Base-by-base conservation (phyloP, 2,113 vertebrate genomes). In the Cacatua alba region DNA sequence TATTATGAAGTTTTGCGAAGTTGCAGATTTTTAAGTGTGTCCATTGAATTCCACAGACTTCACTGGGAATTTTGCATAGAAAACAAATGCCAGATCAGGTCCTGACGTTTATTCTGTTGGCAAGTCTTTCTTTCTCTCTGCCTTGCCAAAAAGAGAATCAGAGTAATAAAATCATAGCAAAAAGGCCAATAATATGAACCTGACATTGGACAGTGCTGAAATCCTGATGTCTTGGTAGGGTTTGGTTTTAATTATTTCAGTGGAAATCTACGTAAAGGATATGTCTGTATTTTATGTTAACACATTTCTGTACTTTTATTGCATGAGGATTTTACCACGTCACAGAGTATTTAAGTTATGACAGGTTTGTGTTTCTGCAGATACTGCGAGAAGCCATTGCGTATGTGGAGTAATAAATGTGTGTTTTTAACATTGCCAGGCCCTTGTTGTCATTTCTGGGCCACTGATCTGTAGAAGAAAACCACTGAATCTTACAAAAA, bases 371-470 rank as follows among this genome's bases (percentile, higher is more conserved):
- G 95, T 86, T 90, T 88, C 51, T 91, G 92, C 91, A 92, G 91
- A 25, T 60, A 16, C 74, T 48, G 86, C 65, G 1, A 7, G 92
- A 67, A 84, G 72, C 85, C 93, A 88, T 72, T 70, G 90, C 79
- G 1, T 69, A 46, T 2, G 82, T 92, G 95, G 44, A 86, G 95
- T 97, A 96, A 96, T 97, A 97, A 97, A 97, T 63, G 72, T 91
- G 94, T 92, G 64, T 96, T 97, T 94, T 94, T 97, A 93, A 94
- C 82, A 77, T 21, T 39, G 82, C 60, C 81, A 43, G 17, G 46
- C 15, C 2, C 44, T 13, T 53, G 64, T 11, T 60, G 33, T 86
- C n/a, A 19, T 91, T 80, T 53, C 71, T 43, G 53, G 44, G 85
- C 24, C 26, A 9, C 0, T 21, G 55, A 21, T 12, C 48, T 55